Evolutionary conservation across 1,140 invertebrate genomes (phyloP), one percentile per base, ranked within the genome.

Genomic region (Centruroides vittatus): DNA sequence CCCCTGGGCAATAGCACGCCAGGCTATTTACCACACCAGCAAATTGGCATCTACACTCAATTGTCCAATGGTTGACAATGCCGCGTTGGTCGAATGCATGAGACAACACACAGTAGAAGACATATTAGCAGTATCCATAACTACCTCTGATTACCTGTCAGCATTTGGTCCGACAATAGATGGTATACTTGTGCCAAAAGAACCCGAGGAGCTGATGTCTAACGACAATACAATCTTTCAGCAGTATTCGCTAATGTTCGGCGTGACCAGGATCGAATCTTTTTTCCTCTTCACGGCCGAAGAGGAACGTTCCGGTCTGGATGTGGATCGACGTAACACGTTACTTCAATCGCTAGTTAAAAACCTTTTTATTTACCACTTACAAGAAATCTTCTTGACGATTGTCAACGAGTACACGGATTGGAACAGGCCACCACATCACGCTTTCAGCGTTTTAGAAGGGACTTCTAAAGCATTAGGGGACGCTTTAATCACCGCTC

Each of bases 321-420:
- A 93, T 70, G 86, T 88, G 53, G 84, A 88, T 69, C 78, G 90
- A 60, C 81, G 93, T 64, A 89, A 93, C 71, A 85, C 86, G 73
- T 93, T 96, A 68, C 82, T 97, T 66, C 81, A 93, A 65, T 96
- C 93, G 8, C 90, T 98, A 70, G 79, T 83, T 50, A 86, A 90
- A 34, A 88, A 90, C 72, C 46, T 67, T 23, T 69, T 62, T 72
- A 61, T 61, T 36, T 69, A 58, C 58, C 69, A 70, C 52, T 50
- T 69, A 11, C 67, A 69, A 68, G 93, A 98, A 75, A 95, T 98
- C 72, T 94, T 93, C 76, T 92, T 94, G 69, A 95, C 94, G 41
- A 86, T 95, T 23, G 86, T 96, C 65, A 96, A 98, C 74, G 92
- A 98, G 72, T 99, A 98, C 74, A 95, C 90, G 4, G 91, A 96